These are phyloP conservation scores for Cephus cinctus DNA, from an alignment of 1,140 invertebrate genomes.

Conservation along the genomic window DNA sequence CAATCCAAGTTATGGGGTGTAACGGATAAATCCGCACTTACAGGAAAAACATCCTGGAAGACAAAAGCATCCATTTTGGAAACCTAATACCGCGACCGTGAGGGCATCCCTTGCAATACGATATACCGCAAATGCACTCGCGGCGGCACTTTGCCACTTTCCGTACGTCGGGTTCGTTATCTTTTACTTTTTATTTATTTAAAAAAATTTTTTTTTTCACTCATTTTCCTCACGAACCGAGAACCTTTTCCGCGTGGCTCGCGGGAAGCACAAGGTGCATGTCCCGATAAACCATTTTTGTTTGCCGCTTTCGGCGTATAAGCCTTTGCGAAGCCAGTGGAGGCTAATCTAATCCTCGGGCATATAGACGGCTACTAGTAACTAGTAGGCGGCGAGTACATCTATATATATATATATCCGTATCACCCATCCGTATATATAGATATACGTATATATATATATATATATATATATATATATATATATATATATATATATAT, in stretches of 20 bases:
- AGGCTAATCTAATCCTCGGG: conserved; percentile 19
- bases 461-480: conserved; percentile 8
- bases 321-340: conserved; percentile 16
- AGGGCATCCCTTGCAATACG: too few species aligned
- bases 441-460: background rate
- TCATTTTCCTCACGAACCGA: background rate
- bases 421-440: too few species aligned
- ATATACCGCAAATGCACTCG: too few species aligned
- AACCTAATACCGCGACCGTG: too few species aligned
- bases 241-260: background rate
- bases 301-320: conserved; percentile 11
- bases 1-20: conserved; percentile 28
- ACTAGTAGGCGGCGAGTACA: background rate
- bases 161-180: too few species aligned
- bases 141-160: too few species aligned
- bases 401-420: background rate
- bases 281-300: conserved; percentile 12
- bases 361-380: conserved; percentile 1
- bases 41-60: background rate
- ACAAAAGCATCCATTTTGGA: conserved; percentile 4
- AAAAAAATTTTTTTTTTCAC: conserved; percentile 6
- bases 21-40: conserved; percentile 4
- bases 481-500: conserved; percentile 10
- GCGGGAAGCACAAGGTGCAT: background rate
- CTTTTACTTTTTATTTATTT: conserved; percentile 6